Base-by-base conservation (phyloP, 2,888 invertebrate species). In the Drosophila robusta region DNA sequence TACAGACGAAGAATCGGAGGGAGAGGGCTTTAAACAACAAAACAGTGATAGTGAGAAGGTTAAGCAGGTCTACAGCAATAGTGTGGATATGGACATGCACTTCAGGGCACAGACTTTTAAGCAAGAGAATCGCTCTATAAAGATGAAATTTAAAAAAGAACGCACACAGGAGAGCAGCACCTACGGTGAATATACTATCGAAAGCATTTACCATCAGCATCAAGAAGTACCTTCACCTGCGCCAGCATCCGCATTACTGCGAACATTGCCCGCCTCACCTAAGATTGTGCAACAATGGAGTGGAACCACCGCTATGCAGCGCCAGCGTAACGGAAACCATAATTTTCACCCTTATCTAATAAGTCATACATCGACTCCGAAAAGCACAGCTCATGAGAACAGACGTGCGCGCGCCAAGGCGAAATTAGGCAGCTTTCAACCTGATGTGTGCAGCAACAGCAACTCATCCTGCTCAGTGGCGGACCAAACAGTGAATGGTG, bases 81-180 rank as follows among this genome's bases (percentile, higher is more conserved):
- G 72, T n/a, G 52, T 52, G 4, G 38, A 39, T 4, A 47, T 55
- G n/a, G 51, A 61, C 24, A 91, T 92, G 68, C 91, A 90, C 16
- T 91, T 91, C 38, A 90, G 87, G 45, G 90, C 90, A 32, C 90
- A 91, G 60, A 87, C 90, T 7, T 85, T 65, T 11, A 90, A 90
- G 62, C 90, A 91, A 45, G 91, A 91, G 69, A 92, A 91, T 66
- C 91, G 92, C 76, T 91, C 91, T 7, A 91, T 92, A 1, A 92
- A 92, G 75, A 92, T 92, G 41, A 92, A 92, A 68, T 92, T 92
- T 46, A 92, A 89, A 63, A 91, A 91, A 61, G 91, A 91, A 29
- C 89, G 78, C 50, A 83, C 91, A 6, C 75, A 83, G 2, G 89
- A 90, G 57, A 91, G 91, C 68, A 89, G 83, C 75, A 89, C 90